These are phyloP conservation scores for Stylophora pistillata DNA, from an alignment of 64 coral and sea anemone species.

Conservation along the genomic window DNA sequence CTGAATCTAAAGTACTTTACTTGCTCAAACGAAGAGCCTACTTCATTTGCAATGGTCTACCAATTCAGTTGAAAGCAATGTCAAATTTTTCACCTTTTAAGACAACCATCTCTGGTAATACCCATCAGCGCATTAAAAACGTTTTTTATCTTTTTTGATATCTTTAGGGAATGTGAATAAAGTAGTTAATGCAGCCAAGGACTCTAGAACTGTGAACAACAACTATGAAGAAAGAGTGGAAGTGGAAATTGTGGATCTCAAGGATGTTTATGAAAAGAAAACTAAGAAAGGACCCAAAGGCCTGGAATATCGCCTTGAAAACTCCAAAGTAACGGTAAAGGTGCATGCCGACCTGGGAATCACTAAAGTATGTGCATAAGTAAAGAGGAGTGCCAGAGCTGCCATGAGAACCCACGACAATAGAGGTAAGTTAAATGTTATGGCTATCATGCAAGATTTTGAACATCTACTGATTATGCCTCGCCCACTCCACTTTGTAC, in stretches of 20 bases:
- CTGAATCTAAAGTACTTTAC: no score
- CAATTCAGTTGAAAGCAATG: no score
- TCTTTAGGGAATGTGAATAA: not conserved
- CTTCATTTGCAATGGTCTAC: no score
- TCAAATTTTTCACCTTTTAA: no score
- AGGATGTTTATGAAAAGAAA: slow-evolving; percentile 20
- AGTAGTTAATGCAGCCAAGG: not conserved
- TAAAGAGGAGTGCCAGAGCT: slow-evolving; percentile 2
- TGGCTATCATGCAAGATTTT: not conserved
- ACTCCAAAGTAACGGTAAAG: not conserved
- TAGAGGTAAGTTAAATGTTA: not conserved
- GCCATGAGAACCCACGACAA: slow-evolving; percentile 22
- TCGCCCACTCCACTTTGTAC: no score
- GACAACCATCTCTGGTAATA: no score
- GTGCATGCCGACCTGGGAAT: not conserved
- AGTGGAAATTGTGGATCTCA: slow-evolving; percentile 9
- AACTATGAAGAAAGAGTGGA: not conserved
- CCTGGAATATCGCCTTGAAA: not conserved
- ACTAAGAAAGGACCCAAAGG: not conserved
- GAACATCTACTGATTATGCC: no score
- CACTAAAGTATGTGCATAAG: not conserved
- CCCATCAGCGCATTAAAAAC: no score
- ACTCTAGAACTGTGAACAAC: not conserved
- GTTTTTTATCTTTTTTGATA: no score
- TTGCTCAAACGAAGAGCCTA: no score